Base-by-base conservation (phyloP, 2,888 invertebrate genomes). In the Scrobipalpa costella region DNA sequence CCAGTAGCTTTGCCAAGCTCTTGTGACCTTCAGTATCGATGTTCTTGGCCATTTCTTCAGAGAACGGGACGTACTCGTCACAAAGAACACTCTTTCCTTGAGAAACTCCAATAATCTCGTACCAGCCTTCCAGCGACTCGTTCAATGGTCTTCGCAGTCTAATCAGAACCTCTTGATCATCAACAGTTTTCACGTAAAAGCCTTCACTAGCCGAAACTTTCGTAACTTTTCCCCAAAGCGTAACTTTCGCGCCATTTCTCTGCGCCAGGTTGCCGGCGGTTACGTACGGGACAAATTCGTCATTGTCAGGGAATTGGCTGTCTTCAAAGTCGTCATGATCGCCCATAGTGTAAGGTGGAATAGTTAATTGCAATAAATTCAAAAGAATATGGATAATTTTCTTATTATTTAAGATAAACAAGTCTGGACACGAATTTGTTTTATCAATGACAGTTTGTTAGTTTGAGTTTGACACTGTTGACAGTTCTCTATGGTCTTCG, bases 261-360 rank as follows among this genome's bases (percentile, higher is more conserved):
- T 88, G 87, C 17, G 83, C 71, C 5, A 92, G 79, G 69, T 83
- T 90, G 67, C 88, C 86, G 78, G 85, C 90, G 9, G 90, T 90
- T 66, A 90, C 89, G 66, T 90, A 92, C 0, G 91, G 92, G 50
- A 91, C 77, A 67, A 83, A 88, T 67, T 91, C 92, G 65, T 92
- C 89, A 72, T 90, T 89, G 68, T 92, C 90, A 0, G 92, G 91
- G 67, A 80, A 91, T 69, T 91, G 88, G 68, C 79, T 86, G 65
- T 92, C 92, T 78, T 92, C 92, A 62, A 84, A 84, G 67, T 90
- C 89, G 47, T 90, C 91, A 47, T 85, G 82, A 63, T 91, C 90
- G 7, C 80, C 90, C 90, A 90, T 55, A 15, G 55, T 55, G 21
- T 2, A 50, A 19, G 17, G 50, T 3, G 7, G 21, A 21, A 50